Evolutionary conservation across 2,797 vertebrate genomes (phyloP).

Genomic region (Oryzias dopingdopingensis): DNA sequence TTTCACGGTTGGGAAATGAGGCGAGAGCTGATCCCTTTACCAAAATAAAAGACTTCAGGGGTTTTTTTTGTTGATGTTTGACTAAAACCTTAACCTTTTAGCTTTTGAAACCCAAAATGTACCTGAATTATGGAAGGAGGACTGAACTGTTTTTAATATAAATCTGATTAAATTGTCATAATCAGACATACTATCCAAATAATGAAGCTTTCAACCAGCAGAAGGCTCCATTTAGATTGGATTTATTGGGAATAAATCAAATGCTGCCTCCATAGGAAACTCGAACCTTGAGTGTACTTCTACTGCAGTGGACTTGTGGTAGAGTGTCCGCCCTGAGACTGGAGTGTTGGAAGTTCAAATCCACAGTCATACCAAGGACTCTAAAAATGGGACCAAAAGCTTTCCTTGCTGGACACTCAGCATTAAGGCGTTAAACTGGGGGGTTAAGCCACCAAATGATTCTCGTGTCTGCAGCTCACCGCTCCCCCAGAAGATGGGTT

Average conservation of each 20-base stretch:
- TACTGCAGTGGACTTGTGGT: too few relatives aligned
- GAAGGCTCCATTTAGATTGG: constrained; percentile 57
- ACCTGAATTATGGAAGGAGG: constrained; percentile 30
- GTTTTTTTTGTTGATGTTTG: constrained; percentile 13
- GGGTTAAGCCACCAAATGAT: too few relatives aligned
- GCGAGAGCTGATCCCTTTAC: constrained; percentile 9
- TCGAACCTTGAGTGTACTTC: too few relatives aligned
- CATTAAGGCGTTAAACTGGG: too few relatives aligned
- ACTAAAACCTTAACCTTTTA: background rate
- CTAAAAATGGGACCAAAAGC: too few relatives aligned
- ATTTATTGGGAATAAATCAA: too few relatives aligned
- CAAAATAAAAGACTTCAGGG: constrained; percentile 1
- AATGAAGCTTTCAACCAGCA: constrained; percentile 62
- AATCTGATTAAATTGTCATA: background rate
- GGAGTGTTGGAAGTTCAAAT: too few relatives aligned
- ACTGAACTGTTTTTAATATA: constrained; percentile 27
- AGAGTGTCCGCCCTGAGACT: too few relatives aligned
- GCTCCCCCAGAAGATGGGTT: background rate
- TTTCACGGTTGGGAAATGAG: constrained; percentile 24
- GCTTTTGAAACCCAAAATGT: constrained; percentile 14
- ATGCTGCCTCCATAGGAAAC: too few relatives aligned
- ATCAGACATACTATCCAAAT: constrained; percentile 29
- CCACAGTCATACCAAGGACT: too few relatives aligned
- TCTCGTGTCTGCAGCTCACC: too few relatives aligned
- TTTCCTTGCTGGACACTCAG: too few relatives aligned